Base-by-base conservation (phyloP, 1,140 invertebrate species). In the Achroia grisella region DNA sequence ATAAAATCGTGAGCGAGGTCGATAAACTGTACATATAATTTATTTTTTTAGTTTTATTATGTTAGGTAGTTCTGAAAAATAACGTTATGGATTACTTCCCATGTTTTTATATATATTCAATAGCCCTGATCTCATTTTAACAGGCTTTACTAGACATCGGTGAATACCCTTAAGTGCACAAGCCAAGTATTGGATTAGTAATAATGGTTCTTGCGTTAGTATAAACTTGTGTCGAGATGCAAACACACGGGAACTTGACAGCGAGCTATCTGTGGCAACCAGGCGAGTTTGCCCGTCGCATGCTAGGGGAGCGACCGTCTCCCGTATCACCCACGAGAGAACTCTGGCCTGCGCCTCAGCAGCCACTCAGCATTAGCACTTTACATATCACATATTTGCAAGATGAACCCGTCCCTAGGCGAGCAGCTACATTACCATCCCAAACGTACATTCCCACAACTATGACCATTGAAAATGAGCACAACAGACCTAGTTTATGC, bases 101-200 rank as follows among this genome's bases (percentile, higher is more conserved):
- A 11, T 27, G 31, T 55, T 62, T 53, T 48, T 49, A n/a, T 58
- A 45, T 44, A 56, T 59, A 59, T 60, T 46, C 37, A 41, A 45
- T 44, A 44, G 53, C 31, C 29, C 58, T 71, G 58, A 81, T 81
- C 71, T 63, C 75, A 74, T 81, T 77, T 71, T 61, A 61, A 68
- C 63, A 51, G 51, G 55, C 46, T 64, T 59, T 63, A 62, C 67
- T 55, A 31, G 48, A 49, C 50, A 70, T 71, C 56, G 62, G 33
- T 36, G 80, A 84, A 80, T 46, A 68, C 80, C 48, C 41, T 55
- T 57, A 84, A 84, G 69, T 82, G 80, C 72, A 51, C 47, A 52
- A 78, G 68, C 61, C 76, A 64, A 53, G 48, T 74, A 82, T 82
- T 82, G 66, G 78, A 82, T 84, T 84, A 84, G 63, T 50, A 42